Base-by-base conservation (phyloP, 2,888 invertebrate species). In the Leucania comma region DNA sequence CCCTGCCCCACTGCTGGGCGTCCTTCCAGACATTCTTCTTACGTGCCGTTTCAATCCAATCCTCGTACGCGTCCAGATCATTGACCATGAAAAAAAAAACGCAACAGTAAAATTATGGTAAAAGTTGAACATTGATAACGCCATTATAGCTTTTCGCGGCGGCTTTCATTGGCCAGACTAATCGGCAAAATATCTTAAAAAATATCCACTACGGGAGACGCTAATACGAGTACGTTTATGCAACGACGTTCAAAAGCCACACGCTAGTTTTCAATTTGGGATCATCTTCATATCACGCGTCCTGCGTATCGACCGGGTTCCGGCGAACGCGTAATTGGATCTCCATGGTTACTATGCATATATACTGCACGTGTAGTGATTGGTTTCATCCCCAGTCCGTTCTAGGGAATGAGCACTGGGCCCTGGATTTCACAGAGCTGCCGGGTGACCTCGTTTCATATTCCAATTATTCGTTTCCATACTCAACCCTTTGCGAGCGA, bases 271-370 rank as follows among this genome's bases (percentile, higher is more conserved):
- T 20, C 17, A 42, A 53, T 17, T 26, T 14, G 38, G 17, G 12
- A n/a, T 20, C 29, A 69, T 46, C 46, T 51, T 20, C 29, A 59
- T 59, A 50, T 63, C 63, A 56, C 46, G 26, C 57, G 59, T 32
- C 81, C 61, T 51, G 54, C 10, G 56, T 63, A 77, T 77, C 66
- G 66, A 71, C 59, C 59, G 29, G 38, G 62, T 75, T 80, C 75
- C 54, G 29, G 54, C 51, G n/a, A 29, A 61, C 48, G n/a, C 26
- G 66, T 76, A 80, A 70, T 65, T 70, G 54, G 38, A 59, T 75
- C 60, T 57, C 24, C 14, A 38, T 24, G 38, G 42, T 46, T 60
- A 38, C 46, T 35, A 48, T 61, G 62, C 38, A 53, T 26, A n/a
- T 32, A 22, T 56, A 35, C 6, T 35, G 56, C 32, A 58, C 53